A percentile compares a stretch with the other conserved stretches of the same genome.
Conservation (phyloP, 2,113 vertebrate species). For the Sander vitreus region DNA sequence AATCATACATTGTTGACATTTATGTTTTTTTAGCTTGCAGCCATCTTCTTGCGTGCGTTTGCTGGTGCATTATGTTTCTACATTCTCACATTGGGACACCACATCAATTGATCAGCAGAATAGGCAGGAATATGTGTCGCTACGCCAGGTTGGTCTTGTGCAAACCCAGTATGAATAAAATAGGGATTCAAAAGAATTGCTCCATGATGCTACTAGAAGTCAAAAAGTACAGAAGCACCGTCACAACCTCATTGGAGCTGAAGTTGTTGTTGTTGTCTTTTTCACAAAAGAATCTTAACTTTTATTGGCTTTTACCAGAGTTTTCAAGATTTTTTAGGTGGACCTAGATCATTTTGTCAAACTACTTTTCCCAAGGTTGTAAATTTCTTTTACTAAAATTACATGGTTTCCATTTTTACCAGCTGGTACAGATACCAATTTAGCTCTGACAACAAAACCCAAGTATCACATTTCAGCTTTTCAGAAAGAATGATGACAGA, state of each 20-base stretch:
- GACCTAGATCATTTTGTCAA: neutral
- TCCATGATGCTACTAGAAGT: neutral
- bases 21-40: too few relatives aligned
- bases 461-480: neutral
- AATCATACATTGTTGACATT: too few relatives aligned
- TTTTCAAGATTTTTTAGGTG: neutral
- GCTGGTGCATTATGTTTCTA: too few relatives aligned
- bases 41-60: too few relatives aligned
- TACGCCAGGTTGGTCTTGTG: neutral
- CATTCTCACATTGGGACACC: too few relatives aligned
- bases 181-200: too few relatives aligned
- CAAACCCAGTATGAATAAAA: neutral
- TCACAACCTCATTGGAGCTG: neutral
- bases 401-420: neutral
- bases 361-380: neutral
- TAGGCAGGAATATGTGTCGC: neutral
- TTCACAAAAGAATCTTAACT: neutral
- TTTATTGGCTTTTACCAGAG: neutral
- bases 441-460: neutral
- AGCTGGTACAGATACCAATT: neutral
- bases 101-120: too few relatives aligned
- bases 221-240: neutral
- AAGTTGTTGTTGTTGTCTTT: neutral
- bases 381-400: neutral
- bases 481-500: neutral